phyloP scores from a whole-genome alignment of 1,140 invertebrate species.

The Aleiodes sp. region DNA sequence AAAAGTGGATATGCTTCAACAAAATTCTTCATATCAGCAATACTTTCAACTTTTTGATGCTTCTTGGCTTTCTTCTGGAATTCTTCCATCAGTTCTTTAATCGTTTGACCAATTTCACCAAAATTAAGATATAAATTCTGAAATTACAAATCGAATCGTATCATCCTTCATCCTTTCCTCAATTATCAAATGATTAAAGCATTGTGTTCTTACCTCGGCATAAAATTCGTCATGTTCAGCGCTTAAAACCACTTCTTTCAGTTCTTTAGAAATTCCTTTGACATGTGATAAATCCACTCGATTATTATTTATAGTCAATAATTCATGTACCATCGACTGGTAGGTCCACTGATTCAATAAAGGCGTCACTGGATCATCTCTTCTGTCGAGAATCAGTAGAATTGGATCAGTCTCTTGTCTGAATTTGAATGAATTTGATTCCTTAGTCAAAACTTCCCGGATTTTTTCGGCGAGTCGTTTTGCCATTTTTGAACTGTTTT shows the following conservation, averaged over 20 bases:
- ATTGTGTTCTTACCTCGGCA: slow-evolving; percentile 73
- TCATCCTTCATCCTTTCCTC: too few species aligned
- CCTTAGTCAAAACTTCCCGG: slow-evolving; percentile 84
- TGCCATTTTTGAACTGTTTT: slow-evolving; percentile 87
- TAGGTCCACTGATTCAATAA: slow-evolving; percentile 99
- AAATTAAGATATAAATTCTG: slow-evolving; percentile 97
- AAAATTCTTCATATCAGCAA: slow-evolving; percentile 98
- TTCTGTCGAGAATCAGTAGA: slow-evolving; percentile 88
- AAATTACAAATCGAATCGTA: too few species aligned
- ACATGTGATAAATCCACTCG: slow-evolving; percentile 88
- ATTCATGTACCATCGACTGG: slow-evolving; percentile 99
- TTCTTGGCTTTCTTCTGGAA: slow-evolving; percentile 96
- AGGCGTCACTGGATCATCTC: slow-evolving; percentile 95
- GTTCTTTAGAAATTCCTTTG: slow-evolving; percentile 85
- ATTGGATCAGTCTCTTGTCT: slow-evolving; percentile 79
- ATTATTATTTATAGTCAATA: slow-evolving; percentile 95
- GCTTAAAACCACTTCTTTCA: slow-evolving; percentile 92
- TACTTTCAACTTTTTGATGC: slow-evolving; percentile 97
- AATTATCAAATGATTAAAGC: slow-evolving; percentile 23
- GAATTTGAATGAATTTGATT: slow-evolving; percentile 88
- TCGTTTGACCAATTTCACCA: slow-evolving; percentile 97
- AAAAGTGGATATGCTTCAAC: slow-evolving; percentile 98
- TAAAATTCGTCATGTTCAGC: slow-evolving; percentile 98
- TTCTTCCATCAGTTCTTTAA: slow-evolving; percentile 97
- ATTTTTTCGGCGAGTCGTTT: slow-evolving; percentile 87